Base-by-base conservation (phyloP, 1,140 invertebrate genomes). In the Drosophila prosaltans region DNA sequence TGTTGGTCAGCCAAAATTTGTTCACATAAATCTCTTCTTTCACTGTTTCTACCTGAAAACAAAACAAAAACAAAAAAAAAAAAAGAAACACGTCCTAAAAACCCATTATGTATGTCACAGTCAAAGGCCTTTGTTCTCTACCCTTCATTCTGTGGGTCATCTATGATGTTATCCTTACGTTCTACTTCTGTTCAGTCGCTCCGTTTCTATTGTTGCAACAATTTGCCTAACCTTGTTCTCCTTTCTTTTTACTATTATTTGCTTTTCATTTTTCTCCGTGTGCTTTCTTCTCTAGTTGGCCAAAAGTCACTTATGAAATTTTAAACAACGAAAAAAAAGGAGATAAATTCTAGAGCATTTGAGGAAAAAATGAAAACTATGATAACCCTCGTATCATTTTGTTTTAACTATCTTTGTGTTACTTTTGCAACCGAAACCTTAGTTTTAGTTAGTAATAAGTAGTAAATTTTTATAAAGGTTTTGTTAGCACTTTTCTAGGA, bases 141-240 rank as follows among this genome's bases (percentile, higher is more conserved):
- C 66, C 71, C 81, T 81, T 85, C 85, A 82, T 78, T 85, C 81
- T 78, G 24, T 80, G 82, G 82, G 82, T 85, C 82, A 81, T 55
- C 72, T 72, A 54, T 73, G 59, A 68, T 81, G 78, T 75, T 79
- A 86, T 81, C 72, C 82, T 71, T 82, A 21, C 8, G 75, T 74
- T 82, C 65, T 75, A 74, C 55, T 72, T 77, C 24, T 51, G 45
- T 51, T 51, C 21, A 26, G 1, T 36, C 32, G 69, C 69, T 72
- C 16, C 16, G 16, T 16, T 16, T 16, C 83, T 51, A 83, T 86
- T 86, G 83, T 88, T 73, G 62, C 77, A 10, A 69, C 71, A 79
- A 82, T 86, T 88, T 86, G 75, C 82, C 62, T 48, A 48, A 48
- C 45, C 45, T 48, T 41, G 57, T 57, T 48, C 65, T 72, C 74